These are phyloP conservation scores for Scaptomyza graminum DNA, from an alignment of 1,140 invertebrate species.

Conservation along the genomic window DNA sequence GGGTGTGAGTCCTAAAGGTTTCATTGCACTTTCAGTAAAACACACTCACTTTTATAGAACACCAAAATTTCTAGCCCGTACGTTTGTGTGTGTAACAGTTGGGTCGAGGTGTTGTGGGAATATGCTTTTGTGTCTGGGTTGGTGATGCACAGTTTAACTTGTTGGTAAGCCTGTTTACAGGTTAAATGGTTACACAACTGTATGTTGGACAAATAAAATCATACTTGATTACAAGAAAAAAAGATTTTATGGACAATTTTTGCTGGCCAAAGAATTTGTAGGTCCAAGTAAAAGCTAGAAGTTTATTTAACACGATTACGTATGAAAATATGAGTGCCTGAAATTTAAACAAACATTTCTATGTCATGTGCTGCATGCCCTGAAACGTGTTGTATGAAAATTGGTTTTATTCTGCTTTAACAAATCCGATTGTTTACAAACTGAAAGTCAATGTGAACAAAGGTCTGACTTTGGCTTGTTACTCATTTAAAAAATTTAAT, in stretches of 20 bases:
- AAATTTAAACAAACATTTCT: neutral
- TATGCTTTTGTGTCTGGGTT: constrained; percentile 19
- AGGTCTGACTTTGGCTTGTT: neutral
- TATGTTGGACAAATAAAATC: neutral
- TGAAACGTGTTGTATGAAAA: neutral
- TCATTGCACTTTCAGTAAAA: constrained; percentile 51
- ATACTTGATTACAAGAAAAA: neutral
- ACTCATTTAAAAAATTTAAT: no score
- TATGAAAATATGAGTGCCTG: neutral
- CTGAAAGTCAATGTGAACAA: neutral
- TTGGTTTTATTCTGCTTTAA: neutral
- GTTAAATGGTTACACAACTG: neutral
- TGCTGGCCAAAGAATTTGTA: neutral
- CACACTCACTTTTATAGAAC: constrained; percentile 59
- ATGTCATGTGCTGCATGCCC: neutral
- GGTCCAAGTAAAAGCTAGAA: neutral
- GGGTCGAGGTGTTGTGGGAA: neutral
- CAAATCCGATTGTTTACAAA: neutral
- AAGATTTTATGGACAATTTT: neutral
- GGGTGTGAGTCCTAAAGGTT: constrained; percentile 17
- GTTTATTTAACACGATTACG: neutral
- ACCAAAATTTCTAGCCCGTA: constrained; percentile 47
- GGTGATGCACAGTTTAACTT: constrained; percentile 10
- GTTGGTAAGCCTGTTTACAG: neutral
- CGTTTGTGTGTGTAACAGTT: neutral